Base-by-base conservation (phyloP, 2,888 invertebrate genomes). In the Drosophila ezoana region DNA sequence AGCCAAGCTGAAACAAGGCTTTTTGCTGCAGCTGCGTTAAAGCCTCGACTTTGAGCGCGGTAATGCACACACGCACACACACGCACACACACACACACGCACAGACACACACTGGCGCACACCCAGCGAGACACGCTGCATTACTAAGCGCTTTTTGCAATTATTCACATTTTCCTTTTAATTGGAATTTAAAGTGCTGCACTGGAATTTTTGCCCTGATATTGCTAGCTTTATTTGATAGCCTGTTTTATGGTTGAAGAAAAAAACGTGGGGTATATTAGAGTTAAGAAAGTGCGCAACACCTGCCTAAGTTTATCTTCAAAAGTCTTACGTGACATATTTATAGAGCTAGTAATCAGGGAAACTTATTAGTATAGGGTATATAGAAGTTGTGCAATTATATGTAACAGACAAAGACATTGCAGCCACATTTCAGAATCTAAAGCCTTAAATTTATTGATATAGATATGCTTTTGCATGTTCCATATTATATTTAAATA, bases 131-230 rank as follows among this genome's bases (percentile, higher is more conserved):
- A 51, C 28, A 18, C 32, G 60, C 41, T 60, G 66, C 72, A 76
- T 72, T 82, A 73, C 77, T 88, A 87, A 85, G 75, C 82, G 76
- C 76, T 82, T 89, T 90, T 89, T 77, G 83, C 90, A 90, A 89
- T 90, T 90, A 86, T 86, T 89, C 87, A 90, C 86, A 90, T 89
- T 90, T 89, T 90, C 90, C 90, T 81, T 90, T 90, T 90, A 89
- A 90, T 90, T 90, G 90, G 90, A 90, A 89, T 90, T 89, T 86
- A 87, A 90, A 89, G 86, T 86, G 86, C 83, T 72, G 68, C 74
- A 56, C 61, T 51, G 56, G 63, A 68, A 68, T 77, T 68, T 63
- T 44, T n/a, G 11, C 38, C 41, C 28, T 8, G 14, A 40, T 45
- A 23, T 52, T 9, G 38, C 13, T 13, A 35, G 49, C 37, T 23